phyloP scores from a whole-genome alignment of 2,888 invertebrate species.

The Notodromas monacha region DNA sequence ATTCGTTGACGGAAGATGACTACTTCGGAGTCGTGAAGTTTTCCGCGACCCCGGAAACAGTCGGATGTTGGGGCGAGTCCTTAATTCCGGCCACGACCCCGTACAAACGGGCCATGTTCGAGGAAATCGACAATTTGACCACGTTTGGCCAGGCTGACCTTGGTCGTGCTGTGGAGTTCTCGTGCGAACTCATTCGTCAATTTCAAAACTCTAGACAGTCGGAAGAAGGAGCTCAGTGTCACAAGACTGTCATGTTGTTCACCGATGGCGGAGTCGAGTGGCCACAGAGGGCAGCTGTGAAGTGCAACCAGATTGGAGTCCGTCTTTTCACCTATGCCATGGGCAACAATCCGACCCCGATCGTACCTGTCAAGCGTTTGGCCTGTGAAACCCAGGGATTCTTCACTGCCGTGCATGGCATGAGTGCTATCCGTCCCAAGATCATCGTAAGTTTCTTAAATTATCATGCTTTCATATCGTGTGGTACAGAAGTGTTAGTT shows the following conservation, averaged over 20 bases:
- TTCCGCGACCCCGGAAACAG: not conserved
- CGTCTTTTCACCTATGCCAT: constrained; percentile 20
- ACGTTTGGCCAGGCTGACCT: not conserved
- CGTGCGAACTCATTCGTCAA: constrained; percentile 9
- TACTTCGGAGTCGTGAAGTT: constrained; percentile 12
- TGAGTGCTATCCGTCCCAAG: constrained; percentile 18
- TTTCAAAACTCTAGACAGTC: constrained; percentile 11
- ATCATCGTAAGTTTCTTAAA: constrained; percentile 17
- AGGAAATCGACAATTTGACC: constrained; percentile 16
- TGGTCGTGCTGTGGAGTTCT: constrained; percentile 8
- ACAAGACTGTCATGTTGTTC: constrained; percentile 21
- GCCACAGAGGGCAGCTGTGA: constrained; percentile 18
- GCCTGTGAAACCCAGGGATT: constrained; percentile 19
- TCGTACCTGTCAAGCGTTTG: constrained; percentile 17
- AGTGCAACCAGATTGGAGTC: constrained; percentile 16
- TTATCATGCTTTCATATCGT: too few relatives aligned
- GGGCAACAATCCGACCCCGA: constrained; percentile 19
- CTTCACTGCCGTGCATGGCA: constrained; percentile 18
- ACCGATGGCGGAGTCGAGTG: constrained; percentile 23
- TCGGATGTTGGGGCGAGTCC: not conserved
- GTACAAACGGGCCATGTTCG: constrained; percentile 12
- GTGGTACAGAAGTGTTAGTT: too few relatives aligned
- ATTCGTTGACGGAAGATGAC: constrained; percentile 20
- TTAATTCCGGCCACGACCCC: not conserved
- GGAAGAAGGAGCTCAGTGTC: constrained; percentile 18